A percentile compares a stretch with the other conserved stretches of the same genome.
These are phyloP conservation scores for Rhinoptilus africanus DNA, from an alignment of 2,113 vertebrate species.

Conservation along the genomic window DNA sequence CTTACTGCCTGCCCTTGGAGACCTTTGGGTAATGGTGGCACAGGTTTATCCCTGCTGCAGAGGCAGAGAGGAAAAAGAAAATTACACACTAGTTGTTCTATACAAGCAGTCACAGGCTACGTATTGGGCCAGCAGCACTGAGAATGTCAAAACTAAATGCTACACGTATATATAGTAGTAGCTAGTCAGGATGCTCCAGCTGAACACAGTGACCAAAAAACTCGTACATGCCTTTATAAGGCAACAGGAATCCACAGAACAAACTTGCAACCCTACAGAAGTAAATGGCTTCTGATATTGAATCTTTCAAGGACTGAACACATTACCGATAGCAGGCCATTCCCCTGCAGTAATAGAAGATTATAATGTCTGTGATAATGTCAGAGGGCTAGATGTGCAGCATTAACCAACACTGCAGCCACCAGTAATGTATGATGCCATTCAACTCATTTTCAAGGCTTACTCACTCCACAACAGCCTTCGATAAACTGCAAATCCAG, in stretches of 20 bases:
- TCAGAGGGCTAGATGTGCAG: constrained; percentile 14
- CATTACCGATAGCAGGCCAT: background rate
- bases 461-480: constrained; percentile 12
- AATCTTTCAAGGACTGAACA: background rate
- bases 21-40: background rate
- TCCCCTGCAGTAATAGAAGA: constrained; percentile 6
- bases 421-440: background rate
- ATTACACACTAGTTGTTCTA: background rate
- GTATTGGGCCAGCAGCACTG: background rate
- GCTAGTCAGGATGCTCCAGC: background rate
- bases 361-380: background rate
- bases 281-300: constrained; percentile 13
- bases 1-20: background rate
- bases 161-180: rapidly evolving
- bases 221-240: background rate
- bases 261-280: background rate
- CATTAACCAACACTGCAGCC: background rate
- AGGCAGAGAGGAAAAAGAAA: background rate
- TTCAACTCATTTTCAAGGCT: constrained; percentile 1
- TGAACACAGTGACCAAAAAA: background rate
- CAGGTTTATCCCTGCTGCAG: background rate
- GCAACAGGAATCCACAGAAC: background rate
- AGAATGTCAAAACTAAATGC: background rate
- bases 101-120: background rate
- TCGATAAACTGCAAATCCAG: constrained; percentile 47